phyloP scores from a whole-genome alignment of 2,888 invertebrate genomes.

The Mythimna ferrago region DNA sequence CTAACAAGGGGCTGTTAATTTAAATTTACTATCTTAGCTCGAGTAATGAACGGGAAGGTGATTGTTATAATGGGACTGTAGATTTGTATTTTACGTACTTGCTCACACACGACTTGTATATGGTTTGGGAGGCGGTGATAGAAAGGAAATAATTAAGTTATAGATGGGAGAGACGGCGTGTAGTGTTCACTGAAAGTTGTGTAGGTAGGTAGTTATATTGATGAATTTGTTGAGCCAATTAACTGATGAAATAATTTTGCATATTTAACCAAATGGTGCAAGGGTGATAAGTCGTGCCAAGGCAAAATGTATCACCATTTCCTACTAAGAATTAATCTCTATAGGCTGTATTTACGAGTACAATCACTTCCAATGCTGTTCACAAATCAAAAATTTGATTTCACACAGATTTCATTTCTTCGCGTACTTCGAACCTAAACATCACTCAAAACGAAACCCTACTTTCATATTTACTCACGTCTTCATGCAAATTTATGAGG shows the following conservation, averaged over 20 bases:
- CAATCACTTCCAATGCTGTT: no score
- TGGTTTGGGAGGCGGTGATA: conserved; percentile 42
- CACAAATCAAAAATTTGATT: not conserved
- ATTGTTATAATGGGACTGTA: conserved; percentile 89
- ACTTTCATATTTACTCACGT: conserved; percentile 66
- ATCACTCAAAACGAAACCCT: conserved; percentile 43
- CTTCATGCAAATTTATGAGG: conserved; percentile 82
- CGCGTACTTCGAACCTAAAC: conserved; percentile 19
- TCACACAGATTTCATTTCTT: not conserved
- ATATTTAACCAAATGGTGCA: not conserved
- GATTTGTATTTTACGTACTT: conserved; percentile 71
- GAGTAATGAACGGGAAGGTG: conserved; percentile 89
- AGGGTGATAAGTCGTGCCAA: not conserved
- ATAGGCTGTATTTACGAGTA: no score
- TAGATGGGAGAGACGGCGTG: conserved; percentile 19
- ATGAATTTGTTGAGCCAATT: conserved; percentile 28
- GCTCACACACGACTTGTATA: conserved; percentile 56
- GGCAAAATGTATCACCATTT: no score
- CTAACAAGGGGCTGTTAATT: conserved; percentile 90
- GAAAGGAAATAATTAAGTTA: conserved; percentile 65
- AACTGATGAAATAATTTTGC: conserved; percentile 3
- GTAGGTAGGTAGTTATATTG: conserved; percentile 15
- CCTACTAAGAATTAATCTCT: no score
- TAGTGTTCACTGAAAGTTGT: conserved; percentile 13
- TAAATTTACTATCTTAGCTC: conserved; percentile 89